A percentile compares a stretch with the other conserved stretches of the same genome.
phyloP scores from a whole-genome alignment of 1,140 invertebrate genomes.

The Chlorops oryzae region DNA sequence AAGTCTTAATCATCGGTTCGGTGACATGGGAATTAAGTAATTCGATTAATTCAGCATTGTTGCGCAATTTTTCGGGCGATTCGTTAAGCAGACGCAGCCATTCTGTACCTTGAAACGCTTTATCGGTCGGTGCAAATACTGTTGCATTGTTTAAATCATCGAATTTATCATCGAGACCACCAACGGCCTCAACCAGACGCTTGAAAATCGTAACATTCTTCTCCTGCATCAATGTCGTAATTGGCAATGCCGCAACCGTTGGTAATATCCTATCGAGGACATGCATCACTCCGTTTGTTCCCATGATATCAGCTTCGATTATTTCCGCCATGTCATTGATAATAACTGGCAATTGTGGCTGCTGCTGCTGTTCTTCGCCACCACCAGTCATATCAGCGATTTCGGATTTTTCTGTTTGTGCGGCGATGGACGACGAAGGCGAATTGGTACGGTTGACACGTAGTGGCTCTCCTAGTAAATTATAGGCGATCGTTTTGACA shows the following conservation, averaged over 20 bases:
- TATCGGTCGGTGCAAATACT: slow-evolving; percentile 59
- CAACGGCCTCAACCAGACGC: slow-evolving; percentile 51
- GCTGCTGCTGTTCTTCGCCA: slow-evolving; percentile 12
- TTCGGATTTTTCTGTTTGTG: slow-evolving; percentile 21
- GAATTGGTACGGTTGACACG: slow-evolving; percentile 50
- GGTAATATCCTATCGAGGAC: slow-evolving; percentile 61
- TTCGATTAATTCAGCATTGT: slow-evolving; percentile 50
- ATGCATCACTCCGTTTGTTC: slow-evolving; percentile 65
- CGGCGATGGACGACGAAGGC: neutral
- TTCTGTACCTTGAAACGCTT: slow-evolving; percentile 52
- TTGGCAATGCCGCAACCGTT: slow-evolving; percentile 52
- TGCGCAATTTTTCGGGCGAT: slow-evolving; percentile 40
- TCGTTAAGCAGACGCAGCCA: slow-evolving; percentile 45
- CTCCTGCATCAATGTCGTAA: slow-evolving; percentile 46
- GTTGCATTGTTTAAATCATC: slow-evolving; percentile 56
- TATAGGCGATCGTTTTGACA: slow-evolving; percentile 51
- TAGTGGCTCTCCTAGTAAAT: slow-evolving; percentile 52
- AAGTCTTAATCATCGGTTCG: slow-evolving; percentile 49
- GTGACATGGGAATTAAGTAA: slow-evolving; percentile 57
- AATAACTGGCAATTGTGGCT: too few relatives aligned
- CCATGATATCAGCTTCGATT: slow-evolving; percentile 51
- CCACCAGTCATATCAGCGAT: slow-evolving; percentile 13
- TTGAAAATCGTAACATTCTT: slow-evolving; percentile 52
- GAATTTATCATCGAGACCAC: slow-evolving; percentile 53
- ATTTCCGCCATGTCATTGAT: slow-evolving; percentile 50